phyloP scores from a whole-genome alignment of 2,113 vertebrate species.

The Calyptomena viridis region DNA sequence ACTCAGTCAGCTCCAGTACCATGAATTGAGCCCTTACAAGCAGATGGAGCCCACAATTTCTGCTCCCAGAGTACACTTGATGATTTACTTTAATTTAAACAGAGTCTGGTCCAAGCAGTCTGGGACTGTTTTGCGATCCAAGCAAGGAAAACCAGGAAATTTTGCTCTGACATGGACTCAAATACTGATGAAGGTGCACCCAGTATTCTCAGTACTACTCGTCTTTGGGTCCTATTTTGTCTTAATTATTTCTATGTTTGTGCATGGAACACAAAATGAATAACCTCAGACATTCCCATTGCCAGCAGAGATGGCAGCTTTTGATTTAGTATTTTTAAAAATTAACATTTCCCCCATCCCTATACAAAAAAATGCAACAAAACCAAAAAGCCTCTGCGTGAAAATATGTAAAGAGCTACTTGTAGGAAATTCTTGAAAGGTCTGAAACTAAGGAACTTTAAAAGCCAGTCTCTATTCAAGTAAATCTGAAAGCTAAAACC shows the following conservation, averaged over 20 bases:
- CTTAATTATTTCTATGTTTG: neutral
- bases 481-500: neutral
- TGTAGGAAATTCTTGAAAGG: constrained; percentile 20
- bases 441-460: neutral
- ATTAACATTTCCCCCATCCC: neutral
- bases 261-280: neutral
- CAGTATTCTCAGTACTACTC: neutral
- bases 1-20: neutral
- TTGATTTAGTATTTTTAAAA: neutral
- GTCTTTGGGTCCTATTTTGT: neutral
- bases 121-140: neutral
- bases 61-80: neutral
- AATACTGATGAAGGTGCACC: neutral
- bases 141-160: neutral
- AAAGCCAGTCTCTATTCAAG: neutral
- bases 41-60: neutral
- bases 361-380: too few relatives aligned
- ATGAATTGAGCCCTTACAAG: neutral
- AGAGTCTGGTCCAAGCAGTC: neutral
- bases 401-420: constrained; percentile 12
- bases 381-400: neutral
- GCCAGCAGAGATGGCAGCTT: neutral
- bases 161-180: neutral
- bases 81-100: neutral
- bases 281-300: neutral